Conservation (phyloP, 1,140 invertebrate species). For the Eupristina koningsbergeri region DNA sequence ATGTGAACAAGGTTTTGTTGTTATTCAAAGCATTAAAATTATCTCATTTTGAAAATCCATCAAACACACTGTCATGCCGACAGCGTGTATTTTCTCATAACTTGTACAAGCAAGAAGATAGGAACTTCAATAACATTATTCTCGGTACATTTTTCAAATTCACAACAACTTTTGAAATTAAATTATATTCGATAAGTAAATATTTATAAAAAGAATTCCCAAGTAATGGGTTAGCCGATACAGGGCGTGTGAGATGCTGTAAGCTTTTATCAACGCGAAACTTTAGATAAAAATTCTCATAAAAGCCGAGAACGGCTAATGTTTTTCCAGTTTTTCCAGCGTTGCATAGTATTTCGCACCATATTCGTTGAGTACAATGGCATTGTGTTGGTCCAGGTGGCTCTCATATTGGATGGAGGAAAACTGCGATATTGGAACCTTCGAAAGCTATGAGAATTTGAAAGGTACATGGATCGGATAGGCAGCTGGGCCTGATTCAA, state of each 20-base stretch:
- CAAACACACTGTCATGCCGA: too few species aligned
- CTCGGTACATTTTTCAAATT: too few species aligned
- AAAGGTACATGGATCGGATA: background rate
- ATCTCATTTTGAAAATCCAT: background rate
- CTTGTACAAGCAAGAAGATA: too few species aligned
- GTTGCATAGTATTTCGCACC: background rate
- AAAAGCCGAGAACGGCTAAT: background rate
- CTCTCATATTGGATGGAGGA: too few species aligned
- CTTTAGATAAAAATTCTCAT: background rate
- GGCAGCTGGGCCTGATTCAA: background rate
- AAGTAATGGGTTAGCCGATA: background rate
- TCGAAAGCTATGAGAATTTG: background rate
- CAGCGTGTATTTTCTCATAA: too few species aligned
- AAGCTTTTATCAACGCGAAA: too few species aligned
- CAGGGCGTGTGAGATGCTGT: too few species aligned
- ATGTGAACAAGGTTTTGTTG: background rate
- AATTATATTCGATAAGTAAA: too few species aligned
- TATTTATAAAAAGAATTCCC: too few species aligned
- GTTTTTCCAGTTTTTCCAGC: background rate
- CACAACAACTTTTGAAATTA: too few species aligned
- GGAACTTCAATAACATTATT: too few species aligned
- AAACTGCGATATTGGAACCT: background rate
- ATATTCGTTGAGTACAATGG: background rate
- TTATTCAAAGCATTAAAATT: background rate
- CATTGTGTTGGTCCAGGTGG: too few species aligned